phyloP scores from a whole-genome alignment of 2,113 vertebrate genomes.

The Lucifuga dentata region DNA sequence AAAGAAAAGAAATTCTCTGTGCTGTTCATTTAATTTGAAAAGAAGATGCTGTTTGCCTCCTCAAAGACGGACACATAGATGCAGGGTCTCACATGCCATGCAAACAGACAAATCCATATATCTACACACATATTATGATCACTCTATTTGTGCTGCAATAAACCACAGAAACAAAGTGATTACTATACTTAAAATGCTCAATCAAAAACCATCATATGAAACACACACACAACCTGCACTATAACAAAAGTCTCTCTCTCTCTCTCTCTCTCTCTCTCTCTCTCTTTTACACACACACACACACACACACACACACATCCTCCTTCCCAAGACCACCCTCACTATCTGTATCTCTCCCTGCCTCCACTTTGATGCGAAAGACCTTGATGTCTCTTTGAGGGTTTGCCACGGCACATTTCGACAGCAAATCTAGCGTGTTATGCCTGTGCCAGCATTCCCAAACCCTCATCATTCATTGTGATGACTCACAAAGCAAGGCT shows the following conservation, averaged over 20 bases:
- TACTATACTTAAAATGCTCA: background rate
- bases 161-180: background rate
- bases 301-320: background rate
- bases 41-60: background rate
- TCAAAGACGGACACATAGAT: background rate
- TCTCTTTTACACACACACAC: conserved; percentile 1
- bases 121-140: too few species aligned
- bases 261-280: too few species aligned
- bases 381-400: conserved; percentile 71
- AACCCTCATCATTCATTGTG: conserved; percentile 54
- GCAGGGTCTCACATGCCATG: too few species aligned
- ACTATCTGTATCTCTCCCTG: conserved; percentile 17
- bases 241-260: background rate
- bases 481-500: conserved; percentile 68
- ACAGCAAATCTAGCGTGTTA: conserved; percentile 68
- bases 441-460: conserved; percentile 42
- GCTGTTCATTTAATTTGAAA: too few species aligned
- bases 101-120: too few species aligned
- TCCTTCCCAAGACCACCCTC: conserved; percentile 2
- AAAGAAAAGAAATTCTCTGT: too few species aligned
- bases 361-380: conserved; percentile 48
- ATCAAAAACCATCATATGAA: conserved; percentile 8
- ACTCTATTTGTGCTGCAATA: conserved; percentile 7
- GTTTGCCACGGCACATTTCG: conserved; percentile 70
- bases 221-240: background rate